Evolutionary conservation across 2,888 invertebrate genomes (phyloP), one percentile per base, ranked within the genome.

Genomic region (Erannis defoliaria): DNA sequence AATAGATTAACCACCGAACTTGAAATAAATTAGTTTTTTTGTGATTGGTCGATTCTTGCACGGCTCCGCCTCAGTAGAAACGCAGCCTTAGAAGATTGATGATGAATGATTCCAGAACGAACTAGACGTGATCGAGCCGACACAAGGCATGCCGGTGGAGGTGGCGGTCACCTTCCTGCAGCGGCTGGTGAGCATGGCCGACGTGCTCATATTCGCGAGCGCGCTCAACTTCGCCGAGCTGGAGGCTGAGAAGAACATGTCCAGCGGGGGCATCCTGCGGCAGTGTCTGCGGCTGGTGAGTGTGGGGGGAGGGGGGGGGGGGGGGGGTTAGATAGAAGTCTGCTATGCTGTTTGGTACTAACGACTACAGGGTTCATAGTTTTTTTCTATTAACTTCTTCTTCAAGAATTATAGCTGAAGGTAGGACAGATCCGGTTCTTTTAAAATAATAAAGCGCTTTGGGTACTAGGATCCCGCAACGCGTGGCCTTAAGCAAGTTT

Each of bases 231-330:
- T 99, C 82, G 97, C 97, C 23, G 99, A 99, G 88, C 93, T 99
- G 43, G 99, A 99, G 90, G 98, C 99, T 0, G 99, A 99, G 93
- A 99, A 99, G 93, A 99, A 99, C 86, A 99, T 99, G 99, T 98
- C 99, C 49, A 97, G 98, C 77, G 99, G 99, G n/a, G 99, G 99
- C 46, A 99, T 99, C 74, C 93, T 99, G 56, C 93, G 99, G 59
- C 99, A 99, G 90, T 99, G 99, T 85, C 94, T 99, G 62, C 94
- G 99, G 86, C 93, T 99, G 94, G 98, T 96, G 85, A 94, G 95
- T 89, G 31, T 9, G 19, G 14, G 12, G 12, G 23, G 5, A 1
- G 0, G 9, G 1, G 4, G 0, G 4, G n/a, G n/a, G 16, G 45
- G 1, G 4, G 0, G 4, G n/a, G n/a, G 16, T 26, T 31, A 5